A percentile compares a stretch with the other conserved stretches of the same genome.
Conservation (phyloP, 2,113 vertebrate species). For the Andinoacara biseriatus region DNA sequence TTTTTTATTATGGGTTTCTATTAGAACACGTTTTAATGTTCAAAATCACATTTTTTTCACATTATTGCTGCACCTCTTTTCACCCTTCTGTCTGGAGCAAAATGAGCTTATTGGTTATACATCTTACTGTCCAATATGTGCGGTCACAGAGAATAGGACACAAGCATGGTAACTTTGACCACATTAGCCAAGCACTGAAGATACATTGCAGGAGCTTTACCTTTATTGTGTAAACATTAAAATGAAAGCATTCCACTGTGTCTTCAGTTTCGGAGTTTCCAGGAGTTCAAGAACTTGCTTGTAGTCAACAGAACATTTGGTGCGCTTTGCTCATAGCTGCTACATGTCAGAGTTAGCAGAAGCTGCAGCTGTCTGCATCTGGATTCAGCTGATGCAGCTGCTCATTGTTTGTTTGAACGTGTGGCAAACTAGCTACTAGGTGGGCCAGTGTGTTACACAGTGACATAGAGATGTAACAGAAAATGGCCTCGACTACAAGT, state of each 20-base stretch:
- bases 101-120: background rate
- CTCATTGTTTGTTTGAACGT: background rate
- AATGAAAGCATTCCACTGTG: background rate
- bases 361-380: conserved; percentile 1
- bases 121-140: background rate
- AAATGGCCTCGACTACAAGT: background rate
- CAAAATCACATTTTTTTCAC: too few species aligned
- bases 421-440: background rate
- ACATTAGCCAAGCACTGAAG: background rate
- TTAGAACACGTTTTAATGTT: background rate
- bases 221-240: background rate
- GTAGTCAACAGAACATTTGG: background rate
- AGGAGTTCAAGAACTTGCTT: background rate
- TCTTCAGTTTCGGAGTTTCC: background rate
- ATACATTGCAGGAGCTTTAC: background rate
- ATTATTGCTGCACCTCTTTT: background rate
- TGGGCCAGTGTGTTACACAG: background rate
- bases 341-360: background rate
- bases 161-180: background rate
- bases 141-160: too few species aligned
- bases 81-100: background rate
- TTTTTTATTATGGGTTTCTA: background rate
- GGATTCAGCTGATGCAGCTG: background rate
- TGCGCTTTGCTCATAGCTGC: background rate
- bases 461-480: background rate